Conservation (phyloP, 2,113 vertebrate species). For the Daubentonia madagascariensis region DNA sequence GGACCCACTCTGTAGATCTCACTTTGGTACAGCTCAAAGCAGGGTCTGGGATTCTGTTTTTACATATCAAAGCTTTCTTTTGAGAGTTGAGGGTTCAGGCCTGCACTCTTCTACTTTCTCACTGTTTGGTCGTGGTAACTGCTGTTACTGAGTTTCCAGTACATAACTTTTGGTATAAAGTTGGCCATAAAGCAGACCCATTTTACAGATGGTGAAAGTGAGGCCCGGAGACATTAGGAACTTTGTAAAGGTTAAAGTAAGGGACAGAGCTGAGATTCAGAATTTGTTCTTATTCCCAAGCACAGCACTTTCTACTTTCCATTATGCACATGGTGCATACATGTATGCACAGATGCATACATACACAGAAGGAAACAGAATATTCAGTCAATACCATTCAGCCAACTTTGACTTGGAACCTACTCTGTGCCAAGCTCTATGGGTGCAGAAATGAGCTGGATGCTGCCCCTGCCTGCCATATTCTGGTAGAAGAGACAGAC, state of each 20-base stretch:
- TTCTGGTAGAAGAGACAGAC: background rate
- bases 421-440: background rate
- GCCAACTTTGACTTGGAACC: background rate
- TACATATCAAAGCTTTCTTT: background rate
- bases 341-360: background rate
- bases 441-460: background rate
- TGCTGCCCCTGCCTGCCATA: background rate
- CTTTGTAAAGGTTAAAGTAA: background rate
- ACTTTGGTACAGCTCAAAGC: background rate
- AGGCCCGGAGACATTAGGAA: background rate
- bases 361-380: background rate
- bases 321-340: background rate
- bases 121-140: background rate
- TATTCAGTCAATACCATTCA: background rate
- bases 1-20: background rate
- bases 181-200: background rate
- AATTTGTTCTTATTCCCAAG: conserved; percentile 9
- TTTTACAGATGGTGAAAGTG: background rate
- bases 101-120: background rate
- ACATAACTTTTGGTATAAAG: background rate
- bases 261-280: background rate
- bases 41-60: background rate
- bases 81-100: background rate
- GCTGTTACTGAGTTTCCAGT: background rate
- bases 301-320: background rate